These are phyloP conservation scores for Eurystomus glaucurus DNA, from an alignment of 2,797 vertebrate genomes.

Conservation along the genomic window DNA sequence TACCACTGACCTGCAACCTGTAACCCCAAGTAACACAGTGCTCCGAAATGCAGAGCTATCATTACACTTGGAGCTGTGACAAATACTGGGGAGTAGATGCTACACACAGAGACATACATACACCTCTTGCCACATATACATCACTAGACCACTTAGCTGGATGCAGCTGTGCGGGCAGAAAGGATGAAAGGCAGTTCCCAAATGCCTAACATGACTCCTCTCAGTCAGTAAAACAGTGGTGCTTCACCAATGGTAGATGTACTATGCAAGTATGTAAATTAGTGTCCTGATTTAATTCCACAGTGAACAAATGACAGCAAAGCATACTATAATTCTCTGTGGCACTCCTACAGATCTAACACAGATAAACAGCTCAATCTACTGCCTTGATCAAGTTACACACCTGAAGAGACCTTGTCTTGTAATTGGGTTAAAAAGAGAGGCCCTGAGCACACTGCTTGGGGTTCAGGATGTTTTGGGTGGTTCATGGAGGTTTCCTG, in stretches of 20 bases:
- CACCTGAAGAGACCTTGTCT: background rate
- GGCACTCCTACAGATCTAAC: background rate
- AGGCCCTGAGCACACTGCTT: background rate
- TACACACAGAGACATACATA: background rate
- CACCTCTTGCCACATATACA: accelerated
- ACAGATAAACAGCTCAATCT: background rate
- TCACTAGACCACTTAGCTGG: background rate
- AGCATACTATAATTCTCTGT: background rate
- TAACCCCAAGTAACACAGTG: background rate
- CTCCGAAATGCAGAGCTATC: background rate
- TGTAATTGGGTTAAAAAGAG: background rate
- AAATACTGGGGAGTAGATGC: background rate
- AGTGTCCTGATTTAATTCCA: background rate
- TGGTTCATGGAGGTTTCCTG: background rate
- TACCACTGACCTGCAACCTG: background rate
- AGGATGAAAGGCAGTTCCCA: background rate
- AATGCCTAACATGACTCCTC: background rate
- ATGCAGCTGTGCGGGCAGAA: accelerated
- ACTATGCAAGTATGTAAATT: background rate
- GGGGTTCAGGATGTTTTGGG: background rate
- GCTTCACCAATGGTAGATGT: background rate
- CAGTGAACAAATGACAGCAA: background rate
- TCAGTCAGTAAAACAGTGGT: background rate
- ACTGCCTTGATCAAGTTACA: background rate
- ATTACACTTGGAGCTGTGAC: background rate